Evolutionary conservation across 1,140 invertebrate genomes (phyloP).

Genomic region (Nomia melanderi): DNA sequence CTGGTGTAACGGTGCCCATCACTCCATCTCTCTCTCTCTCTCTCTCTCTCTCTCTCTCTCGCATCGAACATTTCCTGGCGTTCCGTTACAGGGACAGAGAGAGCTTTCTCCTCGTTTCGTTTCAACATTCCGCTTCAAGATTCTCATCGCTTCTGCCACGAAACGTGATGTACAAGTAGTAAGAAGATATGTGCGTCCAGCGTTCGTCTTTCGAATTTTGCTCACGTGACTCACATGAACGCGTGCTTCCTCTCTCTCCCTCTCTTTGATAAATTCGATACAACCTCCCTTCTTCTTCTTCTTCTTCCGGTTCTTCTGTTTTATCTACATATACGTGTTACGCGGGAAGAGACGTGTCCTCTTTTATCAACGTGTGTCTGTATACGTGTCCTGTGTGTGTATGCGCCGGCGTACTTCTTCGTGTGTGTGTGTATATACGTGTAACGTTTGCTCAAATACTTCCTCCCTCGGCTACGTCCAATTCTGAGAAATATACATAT

Average conservation of each 20-base stretch:
- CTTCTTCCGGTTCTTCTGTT: neutral
- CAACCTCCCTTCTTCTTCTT: neutral
- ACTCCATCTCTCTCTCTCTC: no score
- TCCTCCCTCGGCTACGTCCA: constrained; percentile 5
- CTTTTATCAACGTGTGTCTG: neutral
- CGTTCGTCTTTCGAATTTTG: constrained; percentile 20
- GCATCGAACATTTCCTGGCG: constrained; percentile 33
- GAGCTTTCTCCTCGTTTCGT: neutral
- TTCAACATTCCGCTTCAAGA: neutral
- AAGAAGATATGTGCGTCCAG: constrained; percentile 37
- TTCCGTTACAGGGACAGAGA: constrained; percentile 6
- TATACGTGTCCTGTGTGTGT: constrained; percentile 14
- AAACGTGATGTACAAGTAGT: constrained; percentile 6
- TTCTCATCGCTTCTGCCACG: constrained; percentile 20
- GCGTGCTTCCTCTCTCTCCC: neutral
- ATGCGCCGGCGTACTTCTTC: neutral
- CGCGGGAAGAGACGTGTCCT: neutral
- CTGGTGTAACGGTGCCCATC: constrained; percentile 8
- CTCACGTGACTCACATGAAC: constrained; percentile 40
- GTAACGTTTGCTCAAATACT: constrained; percentile 49
- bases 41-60: no score
- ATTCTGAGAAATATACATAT: neutral
- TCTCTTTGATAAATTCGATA: neutral
- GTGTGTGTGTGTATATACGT: neutral
- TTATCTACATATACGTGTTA: neutral